A percentile compares a stretch with the other conserved stretches of the same genome.
Evolutionary conservation across 2,113 vertebrate genomes (phyloP).

Genomic region (Tamias sibiricus): DNA sequence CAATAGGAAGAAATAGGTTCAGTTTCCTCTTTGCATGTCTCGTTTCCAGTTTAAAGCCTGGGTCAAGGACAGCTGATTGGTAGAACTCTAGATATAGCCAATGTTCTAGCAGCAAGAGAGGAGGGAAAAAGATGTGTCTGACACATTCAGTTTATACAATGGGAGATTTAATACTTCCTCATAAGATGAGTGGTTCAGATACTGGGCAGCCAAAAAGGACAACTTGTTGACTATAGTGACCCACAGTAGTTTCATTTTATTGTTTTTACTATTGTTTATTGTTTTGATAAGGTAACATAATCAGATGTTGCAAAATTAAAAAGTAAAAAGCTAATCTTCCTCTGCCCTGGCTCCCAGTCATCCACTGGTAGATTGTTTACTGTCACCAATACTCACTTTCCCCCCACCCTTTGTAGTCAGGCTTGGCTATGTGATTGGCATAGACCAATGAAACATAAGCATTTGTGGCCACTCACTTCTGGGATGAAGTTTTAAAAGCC

Average conservation of each 20-base stretch:
- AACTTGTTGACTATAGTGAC: neutral
- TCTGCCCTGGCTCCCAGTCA: neutral
- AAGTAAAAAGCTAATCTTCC: neutral
- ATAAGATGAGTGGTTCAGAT: neutral
- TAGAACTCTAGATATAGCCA: neutral
- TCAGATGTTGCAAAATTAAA: slow-evolving; percentile 34
- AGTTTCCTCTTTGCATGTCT: neutral
- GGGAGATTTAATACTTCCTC: neutral
- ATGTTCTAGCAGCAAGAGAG: neutral
- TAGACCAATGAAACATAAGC: neutral
- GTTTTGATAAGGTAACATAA: neutral
- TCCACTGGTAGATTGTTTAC: neutral
- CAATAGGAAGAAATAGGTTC: neutral
- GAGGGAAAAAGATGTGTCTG: neutral
- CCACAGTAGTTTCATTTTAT: neutral
- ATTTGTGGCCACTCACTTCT: neutral
- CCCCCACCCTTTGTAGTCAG: neutral
- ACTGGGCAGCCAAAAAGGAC: neutral
- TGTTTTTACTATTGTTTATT: slow-evolving; percentile 4
- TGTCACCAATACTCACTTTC: neutral
- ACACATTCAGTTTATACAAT: neutral
- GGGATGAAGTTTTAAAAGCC: neutral
- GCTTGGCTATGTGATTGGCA: neutral
- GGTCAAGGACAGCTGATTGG: neutral
- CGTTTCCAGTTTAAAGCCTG: slow-evolving; percentile 10